Evolutionary conservation across 2,113 vertebrate genomes (phyloP), one percentile per base, ranked within the genome.

Genomic region (Ellobius talpinus): DNA sequence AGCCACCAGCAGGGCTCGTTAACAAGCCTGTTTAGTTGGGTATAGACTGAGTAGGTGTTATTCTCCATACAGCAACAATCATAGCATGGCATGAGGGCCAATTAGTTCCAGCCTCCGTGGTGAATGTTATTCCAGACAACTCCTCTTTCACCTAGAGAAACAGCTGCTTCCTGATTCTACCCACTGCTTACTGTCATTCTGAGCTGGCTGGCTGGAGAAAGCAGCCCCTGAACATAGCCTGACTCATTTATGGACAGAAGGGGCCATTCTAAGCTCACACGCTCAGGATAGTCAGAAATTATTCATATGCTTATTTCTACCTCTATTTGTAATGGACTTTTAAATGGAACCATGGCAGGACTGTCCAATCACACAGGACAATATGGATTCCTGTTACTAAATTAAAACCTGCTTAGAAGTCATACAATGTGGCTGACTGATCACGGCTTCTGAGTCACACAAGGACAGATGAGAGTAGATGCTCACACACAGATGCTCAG

Each of bases 11-110:
- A 77, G 4, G 70, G 79, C 90, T 87, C 85, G 47, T 92, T 97
- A 96, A 93, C 58, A 90, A 93, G 82, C n/a, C 74, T 78, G 9
- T 74, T 90, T 94, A 96, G 95, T 95, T 91, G 93, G 84, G 85
- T 68, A 82, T 24, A 91, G 96, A 96, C 96, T 90, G 73, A 81
- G 74, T 87, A 70, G 93, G 93, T 77, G 76, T 85, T 66, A 74
- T 73, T 65, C 66, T 58, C 78, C 74, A 58, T n/a, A 95, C 36
- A 88, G 58, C 78, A 88, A 96, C 78, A 79, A 93, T 96, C 61
- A 63, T 61, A 97, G 91, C 96, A 95, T 96, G 97, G 96, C 89
- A 70, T 52, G 95, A 87, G 45, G 74, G 91, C 78, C 95, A 96
- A 97, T 97, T 98, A 97, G 93, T 87, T 94, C 66, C 84, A 90